These are phyloP conservation scores for Amblyteles armatorius DNA, from an alignment of 2,888 invertebrate genomes.

Conservation along the genomic window DNA sequence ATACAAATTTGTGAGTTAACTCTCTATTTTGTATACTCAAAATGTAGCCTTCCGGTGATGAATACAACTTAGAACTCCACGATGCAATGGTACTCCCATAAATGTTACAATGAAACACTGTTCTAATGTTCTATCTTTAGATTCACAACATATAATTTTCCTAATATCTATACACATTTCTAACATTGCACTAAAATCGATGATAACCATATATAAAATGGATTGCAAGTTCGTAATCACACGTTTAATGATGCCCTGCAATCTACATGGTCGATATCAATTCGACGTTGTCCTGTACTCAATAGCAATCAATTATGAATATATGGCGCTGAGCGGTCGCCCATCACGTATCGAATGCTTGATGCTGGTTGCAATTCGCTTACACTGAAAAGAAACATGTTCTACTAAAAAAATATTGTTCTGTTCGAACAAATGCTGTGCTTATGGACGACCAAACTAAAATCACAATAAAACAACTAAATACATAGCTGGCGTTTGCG, in stretches of 20 bases:
- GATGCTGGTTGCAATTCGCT: too few relatives aligned
- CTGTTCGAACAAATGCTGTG: too few relatives aligned
- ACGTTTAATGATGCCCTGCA: background rate
- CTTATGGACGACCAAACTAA: too few relatives aligned
- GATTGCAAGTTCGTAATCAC: background rate
- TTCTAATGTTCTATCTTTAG: background rate
- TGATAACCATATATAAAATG: background rate
- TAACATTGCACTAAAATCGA: background rate
- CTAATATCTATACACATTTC: background rate
- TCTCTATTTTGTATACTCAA: background rate
- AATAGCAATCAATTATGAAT: too few relatives aligned
- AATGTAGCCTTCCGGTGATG: background rate
- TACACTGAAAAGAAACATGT: too few relatives aligned
- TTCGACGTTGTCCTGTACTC: too few relatives aligned
- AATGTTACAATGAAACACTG: slow-evolving; percentile 22
- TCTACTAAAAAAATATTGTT: too few relatives aligned
- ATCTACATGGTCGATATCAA: background rate
- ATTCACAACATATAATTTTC: slow-evolving; percentile 7
- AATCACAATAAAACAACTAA: too few relatives aligned
- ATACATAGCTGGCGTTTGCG: too few relatives aligned
- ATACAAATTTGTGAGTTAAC: background rate
- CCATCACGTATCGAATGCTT: too few relatives aligned
- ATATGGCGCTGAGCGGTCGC: too few relatives aligned
- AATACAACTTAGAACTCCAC: background rate
- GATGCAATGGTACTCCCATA: background rate